Base-by-base conservation (phyloP, 2,888 invertebrate species). In the Cecidostiba fungosa region DNA sequence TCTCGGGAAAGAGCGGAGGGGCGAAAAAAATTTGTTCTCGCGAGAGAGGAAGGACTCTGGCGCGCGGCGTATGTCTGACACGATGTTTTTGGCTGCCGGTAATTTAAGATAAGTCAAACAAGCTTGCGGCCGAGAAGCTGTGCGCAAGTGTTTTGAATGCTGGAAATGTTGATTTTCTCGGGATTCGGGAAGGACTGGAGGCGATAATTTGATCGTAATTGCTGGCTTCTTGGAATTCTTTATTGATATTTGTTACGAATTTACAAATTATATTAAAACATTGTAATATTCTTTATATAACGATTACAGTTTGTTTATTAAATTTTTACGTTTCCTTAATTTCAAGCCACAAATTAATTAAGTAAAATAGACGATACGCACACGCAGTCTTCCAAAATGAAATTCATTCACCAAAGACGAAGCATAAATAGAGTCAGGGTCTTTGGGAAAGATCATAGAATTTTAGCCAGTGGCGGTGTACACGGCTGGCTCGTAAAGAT, bases 41-140 rank as follows among this genome's bases (percentile, higher is more conserved):
- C 29, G 83, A n/a, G 59, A 47, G 79, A 66, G 39, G 59, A 62
- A 62, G 23, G 16, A 76, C 32, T 12, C 23, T 3, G 36, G 12
- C 2, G 36, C 3, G 43, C 72, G 59, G 29, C 43, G 26, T 23
- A 66, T 19, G 26, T 36, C 66, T 26, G 73, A 70, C 72, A 50
- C 72, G 72, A n/a, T 77, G 80, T 80, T 76, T 77, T 79, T 12
- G 29, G 26, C 66, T 69, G 8, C 23, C 16, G 62, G 86, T 83
- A 80, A 86, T 84, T 85, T 74, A 82, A 85, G 85, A 85, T 82
- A 85, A 85, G 77, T 77, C 73, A 85, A 85, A 77, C 77, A 85
- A 77, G 72, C 23, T 19, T n/a, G 36, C 8, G 3, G 4, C 29
- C 39, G 14, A 3, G 43, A 5, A 54, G 29, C 32, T 2, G 36